phyloP scores from a whole-genome alignment of 2,888 invertebrate species.

The Drosophila testacea region DNA sequence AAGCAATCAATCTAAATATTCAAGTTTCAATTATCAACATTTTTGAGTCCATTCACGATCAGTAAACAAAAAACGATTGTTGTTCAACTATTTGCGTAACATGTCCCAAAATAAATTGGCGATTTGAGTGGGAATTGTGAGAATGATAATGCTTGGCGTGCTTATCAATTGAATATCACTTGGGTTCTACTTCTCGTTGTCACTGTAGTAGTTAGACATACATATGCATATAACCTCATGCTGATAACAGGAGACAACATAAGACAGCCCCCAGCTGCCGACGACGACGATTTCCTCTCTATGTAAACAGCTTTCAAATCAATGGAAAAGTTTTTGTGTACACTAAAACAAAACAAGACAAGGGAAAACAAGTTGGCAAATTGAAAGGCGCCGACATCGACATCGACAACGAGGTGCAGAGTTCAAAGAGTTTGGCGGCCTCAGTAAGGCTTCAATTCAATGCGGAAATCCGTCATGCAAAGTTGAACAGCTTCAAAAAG shows the following conservation, averaged over 20 bases:
- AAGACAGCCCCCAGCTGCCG: slow-evolving; percentile 23
- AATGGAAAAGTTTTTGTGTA: slow-evolving; percentile 27
- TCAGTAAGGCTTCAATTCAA: slow-evolving; percentile 29
- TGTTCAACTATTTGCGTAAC: slow-evolving; percentile 45
- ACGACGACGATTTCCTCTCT: slow-evolving; percentile 2
- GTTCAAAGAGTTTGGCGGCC: slow-evolving; percentile 52
- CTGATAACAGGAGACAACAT: slow-evolving; percentile 38
- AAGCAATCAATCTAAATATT: slow-evolving; percentile 9
- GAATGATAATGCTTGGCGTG: slow-evolving; percentile 9
- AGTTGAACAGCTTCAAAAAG: slow-evolving; percentile 53
- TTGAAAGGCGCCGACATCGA: slow-evolving; percentile 34
- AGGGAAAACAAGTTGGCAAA: slow-evolving; percentile 43
- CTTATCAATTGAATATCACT: slow-evolving; percentile 21
- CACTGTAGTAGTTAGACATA: neutral
- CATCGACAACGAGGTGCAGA: slow-evolving; percentile 28
- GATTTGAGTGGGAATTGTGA: slow-evolving; percentile 21
- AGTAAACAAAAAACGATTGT: slow-evolving; percentile 23
- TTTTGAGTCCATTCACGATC: slow-evolving; percentile 9
- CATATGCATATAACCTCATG: slow-evolving; percentile 24
- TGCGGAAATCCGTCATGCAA: slow-evolving; percentile 74
- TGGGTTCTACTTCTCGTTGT: slow-evolving; percentile 4
- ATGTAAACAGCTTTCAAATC: slow-evolving; percentile 28
- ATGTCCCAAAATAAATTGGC: slow-evolving; percentile 32
- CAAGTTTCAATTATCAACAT: slow-evolving; percentile 1
- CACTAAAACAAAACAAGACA: slow-evolving; percentile 4